Percentiles rank a stretch among this genome's conserved stretches.
Conservation (phyloP, 2,797 vertebrate species). For the Tachyglossus aculeatus region DNA sequence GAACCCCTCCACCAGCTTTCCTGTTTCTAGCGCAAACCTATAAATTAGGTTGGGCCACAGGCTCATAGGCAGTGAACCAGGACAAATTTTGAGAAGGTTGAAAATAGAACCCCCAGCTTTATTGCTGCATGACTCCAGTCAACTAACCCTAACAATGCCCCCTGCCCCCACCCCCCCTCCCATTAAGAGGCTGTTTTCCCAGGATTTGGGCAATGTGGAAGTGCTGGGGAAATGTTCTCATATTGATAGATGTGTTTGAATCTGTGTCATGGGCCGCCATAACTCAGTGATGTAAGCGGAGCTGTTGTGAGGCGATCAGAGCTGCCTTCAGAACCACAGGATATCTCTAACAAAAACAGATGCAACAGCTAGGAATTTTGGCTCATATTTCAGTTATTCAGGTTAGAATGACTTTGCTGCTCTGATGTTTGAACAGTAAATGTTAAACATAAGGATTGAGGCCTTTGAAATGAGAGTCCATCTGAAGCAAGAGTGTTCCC, state of each 20-base stretch:
- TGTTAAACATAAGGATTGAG: not conserved
- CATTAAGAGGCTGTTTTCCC: no score
- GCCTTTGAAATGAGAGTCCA: slow-evolving; percentile 44
- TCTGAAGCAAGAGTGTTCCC: slow-evolving; percentile 57
- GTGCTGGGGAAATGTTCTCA: no score
- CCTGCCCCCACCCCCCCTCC: no score
- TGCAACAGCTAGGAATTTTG: not conserved
- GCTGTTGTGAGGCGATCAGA: not conserved
- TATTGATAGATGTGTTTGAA: not conserved
- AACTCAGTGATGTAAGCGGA: not conserved
- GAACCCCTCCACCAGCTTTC: no score
- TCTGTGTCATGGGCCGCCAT: not conserved
- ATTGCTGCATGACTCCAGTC: no score
- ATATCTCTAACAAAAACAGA: not conserved
- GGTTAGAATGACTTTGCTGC: not conserved
- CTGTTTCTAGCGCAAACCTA: no score
- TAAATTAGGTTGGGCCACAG: no score
- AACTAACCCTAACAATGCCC: no score
- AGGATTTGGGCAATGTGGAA: no score
- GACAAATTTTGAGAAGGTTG: no score
- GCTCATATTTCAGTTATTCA: not conserved
- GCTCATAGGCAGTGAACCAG: no score
- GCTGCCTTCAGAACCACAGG: not conserved
- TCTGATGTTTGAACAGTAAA: slow-evolving; percentile 27
- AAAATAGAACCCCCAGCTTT: no score